Base-by-base conservation (phyloP, 2,888 invertebrate species). In the Romanomermis culicivorax region DNA sequence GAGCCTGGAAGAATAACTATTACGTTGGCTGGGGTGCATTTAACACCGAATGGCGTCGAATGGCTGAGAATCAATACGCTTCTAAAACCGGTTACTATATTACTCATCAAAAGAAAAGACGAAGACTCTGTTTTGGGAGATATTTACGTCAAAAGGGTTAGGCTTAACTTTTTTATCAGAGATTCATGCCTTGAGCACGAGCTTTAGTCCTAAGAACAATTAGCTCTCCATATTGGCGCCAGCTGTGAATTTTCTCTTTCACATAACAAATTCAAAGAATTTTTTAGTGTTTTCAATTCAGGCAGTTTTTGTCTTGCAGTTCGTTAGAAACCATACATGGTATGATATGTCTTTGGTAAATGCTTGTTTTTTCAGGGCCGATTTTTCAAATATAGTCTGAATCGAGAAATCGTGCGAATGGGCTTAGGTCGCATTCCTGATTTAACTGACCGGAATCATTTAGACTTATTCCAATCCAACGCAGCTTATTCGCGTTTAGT, bases 401-500 rank as follows among this genome's bases (percentile, higher is more conserved):
- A 67, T 57, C 51, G 63, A 27, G 67, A 67, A 53, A 57, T 67
- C 43, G 61, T 67, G 23, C 63, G 67, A 20, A 59, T 63, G 7
- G 67, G 67, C 20, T 64, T 65, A 54, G 67, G 65, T n/a, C 58
- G 64, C 23, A 64, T 68, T 2, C 64, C 63, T 17, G 57, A 60
- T 1, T 62, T 63, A 17, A 63, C 65, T 30, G 60, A 65, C 43
- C 47, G 59, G 3, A 55, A 57, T 30, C 67, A 67, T 59, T 54
- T 64, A 51, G 61, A 63, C 55, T 61, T 63, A 20, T 58, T 67
- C n/a, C 65, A 66, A 51, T 54, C 59, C 2, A 59, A 62, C 25
- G 60, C 66, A 14, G 62, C 64, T 27, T 67, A 67, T 60, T 65
- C 67, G 0, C 59, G 56, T 42, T 62, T 67, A 26, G 57, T 68